These are phyloP conservation scores for Vollenhovia emeryi DNA, from an alignment of 1,140 invertebrate genomes.

Conservation along the genomic window DNA sequence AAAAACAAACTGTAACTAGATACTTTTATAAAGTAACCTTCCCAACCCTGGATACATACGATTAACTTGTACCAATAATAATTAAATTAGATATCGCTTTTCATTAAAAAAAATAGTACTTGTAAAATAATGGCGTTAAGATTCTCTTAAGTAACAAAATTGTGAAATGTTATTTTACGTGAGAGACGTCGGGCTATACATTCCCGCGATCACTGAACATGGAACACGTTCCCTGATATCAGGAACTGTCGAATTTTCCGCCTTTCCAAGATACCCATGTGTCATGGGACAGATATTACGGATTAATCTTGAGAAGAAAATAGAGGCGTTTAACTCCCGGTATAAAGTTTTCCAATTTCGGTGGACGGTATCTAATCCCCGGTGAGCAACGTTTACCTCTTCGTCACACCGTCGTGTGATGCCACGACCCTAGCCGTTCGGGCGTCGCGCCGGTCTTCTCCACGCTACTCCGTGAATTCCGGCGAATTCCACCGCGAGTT, in stretches of 20 bases:
- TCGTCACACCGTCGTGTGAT: slow-evolving; percentile 48
- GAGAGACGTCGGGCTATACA: neutral
- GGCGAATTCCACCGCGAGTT: slow-evolving; percentile 57
- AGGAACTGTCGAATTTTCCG: neutral
- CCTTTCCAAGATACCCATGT: neutral
- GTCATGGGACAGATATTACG: slow-evolving; percentile 41
- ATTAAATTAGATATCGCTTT: neutral
- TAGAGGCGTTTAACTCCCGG: slow-evolving; percentile 8
- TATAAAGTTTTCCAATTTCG: slow-evolving; percentile 59
- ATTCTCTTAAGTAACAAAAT: neutral
- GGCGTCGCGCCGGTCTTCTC: slow-evolving; percentile 1
- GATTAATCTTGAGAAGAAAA: slow-evolving; percentile 36
- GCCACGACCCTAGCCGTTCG: slow-evolving; percentile 1
- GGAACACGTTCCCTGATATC: neutral
- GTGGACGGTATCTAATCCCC: slow-evolving; percentile 47
- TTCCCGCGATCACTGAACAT: neutral
- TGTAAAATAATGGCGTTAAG: neutral
- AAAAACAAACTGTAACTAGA: too few relatives aligned
- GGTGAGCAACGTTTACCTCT: slow-evolving; percentile 53
- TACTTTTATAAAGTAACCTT: too few relatives aligned
- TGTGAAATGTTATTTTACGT: neutral
- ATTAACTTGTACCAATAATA: neutral
- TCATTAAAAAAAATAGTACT: neutral
- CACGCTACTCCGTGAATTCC: slow-evolving; percentile 32
- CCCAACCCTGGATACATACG: neutral